phyloP scores from a whole-genome alignment of 53 echinoderm and acorn worm genomes.

The Actinopyga echinites region DNA sequence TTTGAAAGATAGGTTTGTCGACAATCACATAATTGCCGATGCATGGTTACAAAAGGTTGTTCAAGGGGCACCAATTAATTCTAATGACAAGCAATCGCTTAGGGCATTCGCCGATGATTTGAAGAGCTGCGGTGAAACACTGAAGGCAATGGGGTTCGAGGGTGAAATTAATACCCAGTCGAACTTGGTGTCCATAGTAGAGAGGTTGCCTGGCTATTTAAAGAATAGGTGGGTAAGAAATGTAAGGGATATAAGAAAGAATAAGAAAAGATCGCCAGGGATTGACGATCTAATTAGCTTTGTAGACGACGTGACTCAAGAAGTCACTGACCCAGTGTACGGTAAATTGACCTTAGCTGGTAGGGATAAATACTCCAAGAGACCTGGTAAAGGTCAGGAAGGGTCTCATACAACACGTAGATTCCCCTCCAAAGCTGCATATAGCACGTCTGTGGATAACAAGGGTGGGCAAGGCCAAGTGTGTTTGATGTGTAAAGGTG shows the following conservation, averaged over 20 bases:
- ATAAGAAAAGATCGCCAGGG: neutral
- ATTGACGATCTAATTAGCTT: neutral
- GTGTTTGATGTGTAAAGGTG: neutral
- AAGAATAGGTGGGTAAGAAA: slow-evolving; percentile 48
- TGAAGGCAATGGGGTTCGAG: slow-evolving; percentile 46
- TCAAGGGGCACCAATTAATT: slow-evolving; percentile 1
- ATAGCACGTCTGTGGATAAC: neutral
- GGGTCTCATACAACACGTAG: too few species aligned
- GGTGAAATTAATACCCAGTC: slow-evolving; percentile 34
- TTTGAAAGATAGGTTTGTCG: slow-evolving; percentile 51
- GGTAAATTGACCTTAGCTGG: neutral
- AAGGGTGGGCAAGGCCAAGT: neutral
- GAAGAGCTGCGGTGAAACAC: slow-evolving; percentile 37
- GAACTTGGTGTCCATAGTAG: neutral
- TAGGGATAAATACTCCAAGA: neutral
- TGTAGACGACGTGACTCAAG: neutral
- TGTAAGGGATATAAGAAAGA: slow-evolving; percentile 15
- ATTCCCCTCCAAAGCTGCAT: too few species aligned
- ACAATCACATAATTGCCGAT: slow-evolving; percentile 41
- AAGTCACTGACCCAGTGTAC: slow-evolving; percentile 18
- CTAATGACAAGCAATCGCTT: slow-evolving; percentile 16
- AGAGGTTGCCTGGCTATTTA: slow-evolving; percentile 40
- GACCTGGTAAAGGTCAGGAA: too few species aligned
- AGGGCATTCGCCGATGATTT: slow-evolving; percentile 55
- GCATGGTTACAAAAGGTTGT: slow-evolving; percentile 53